Evolutionary conservation across 2,888 invertebrate genomes (phyloP), one percentile per base, ranked within the genome.

Genomic region (Drosophila multiciliata): DNA sequence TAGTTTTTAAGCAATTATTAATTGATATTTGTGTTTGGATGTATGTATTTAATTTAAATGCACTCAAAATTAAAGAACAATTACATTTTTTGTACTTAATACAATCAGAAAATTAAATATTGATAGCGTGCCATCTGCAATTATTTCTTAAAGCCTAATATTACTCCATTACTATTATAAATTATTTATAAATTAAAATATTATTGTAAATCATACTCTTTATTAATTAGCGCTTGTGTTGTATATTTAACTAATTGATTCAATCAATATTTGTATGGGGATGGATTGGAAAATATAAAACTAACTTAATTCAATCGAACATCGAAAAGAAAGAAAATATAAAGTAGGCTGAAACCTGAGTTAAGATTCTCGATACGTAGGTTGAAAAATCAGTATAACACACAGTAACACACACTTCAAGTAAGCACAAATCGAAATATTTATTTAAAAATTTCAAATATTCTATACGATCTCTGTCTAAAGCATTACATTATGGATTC

Each of bases 51-150:
- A 58, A 66, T 57, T 32, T 52, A 63, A 78, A 50, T 66, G 75
- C 83, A 76, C 88, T 75, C 87, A 29, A 55, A 58, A 55, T 35
- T 35, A 23, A 48, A 64, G 55, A 58, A 64, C 45, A 61, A 62
- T 54, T 32, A 40, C 57, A 53, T 48, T 70, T 69, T 70, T 77
- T 78, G 84, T 89, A 89, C 84, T 87, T 87, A 87, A 83, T 42
- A 32, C 23, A 33, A 32, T 9, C 29, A 29, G 29, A 32, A 40
- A 40, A 59, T 60, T 35, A 9, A 40, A 55, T 57, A 63, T 66
- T 48, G 33, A 62, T 54, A 26, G 85, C 80, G 86, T 89, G 83
- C 80, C 83, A 87, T 83, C 80, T 72, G 73, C 73, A 82, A 74
- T 59, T 64, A 70, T 58, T 66, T 73, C 42, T 50, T 63, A 76